Evolutionary conservation across 2,888 invertebrate species (phyloP).

Genomic region (Gnatocerus cornutus): DNA sequence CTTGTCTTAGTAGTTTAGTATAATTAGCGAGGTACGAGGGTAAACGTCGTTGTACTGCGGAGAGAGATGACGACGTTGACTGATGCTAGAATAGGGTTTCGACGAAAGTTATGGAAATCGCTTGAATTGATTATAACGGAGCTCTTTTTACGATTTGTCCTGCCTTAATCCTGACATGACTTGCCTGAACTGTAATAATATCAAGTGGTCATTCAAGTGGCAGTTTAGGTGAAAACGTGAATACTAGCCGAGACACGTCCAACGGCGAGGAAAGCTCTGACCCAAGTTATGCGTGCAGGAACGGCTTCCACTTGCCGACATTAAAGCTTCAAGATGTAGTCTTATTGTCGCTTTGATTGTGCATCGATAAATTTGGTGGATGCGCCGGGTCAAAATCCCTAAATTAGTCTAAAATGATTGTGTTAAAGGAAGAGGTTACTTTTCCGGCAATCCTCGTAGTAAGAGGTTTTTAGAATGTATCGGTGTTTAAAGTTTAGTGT

Average conservation of each 20-base stretch:
- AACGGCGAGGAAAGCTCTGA: constrained; percentile 37
- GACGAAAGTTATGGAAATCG: constrained; percentile 32
- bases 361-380: no score
- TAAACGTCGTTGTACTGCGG: constrained; percentile 11
- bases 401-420: no score
- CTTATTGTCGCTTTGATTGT: no score
- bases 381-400: no score
- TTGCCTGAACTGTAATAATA: constrained; percentile 52
- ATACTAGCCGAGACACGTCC: constrained; percentile 49
- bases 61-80: constrained; percentile 7
- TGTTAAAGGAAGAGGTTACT: no score
- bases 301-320: constrained; percentile 20
- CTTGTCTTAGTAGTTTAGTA: constrained; percentile 32
- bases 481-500: constrained; percentile 10
- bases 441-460: no score
- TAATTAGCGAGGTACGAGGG: constrained; percentile 25
- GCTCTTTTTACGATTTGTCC: constrained; percentile 36
- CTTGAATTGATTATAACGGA: constrained; percentile 31
- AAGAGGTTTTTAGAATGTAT: neutral
- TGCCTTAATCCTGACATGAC: constrained; percentile 42
- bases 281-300: constrained; percentile 44
- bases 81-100: constrained; percentile 9
- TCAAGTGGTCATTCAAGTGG: constrained; percentile 60
- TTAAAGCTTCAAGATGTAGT: neutral
- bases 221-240: constrained; percentile 60